Evolutionary conservation across 92 coral and sea anemone genomes (phyloP).

Genomic region (Porites rus): DNA sequence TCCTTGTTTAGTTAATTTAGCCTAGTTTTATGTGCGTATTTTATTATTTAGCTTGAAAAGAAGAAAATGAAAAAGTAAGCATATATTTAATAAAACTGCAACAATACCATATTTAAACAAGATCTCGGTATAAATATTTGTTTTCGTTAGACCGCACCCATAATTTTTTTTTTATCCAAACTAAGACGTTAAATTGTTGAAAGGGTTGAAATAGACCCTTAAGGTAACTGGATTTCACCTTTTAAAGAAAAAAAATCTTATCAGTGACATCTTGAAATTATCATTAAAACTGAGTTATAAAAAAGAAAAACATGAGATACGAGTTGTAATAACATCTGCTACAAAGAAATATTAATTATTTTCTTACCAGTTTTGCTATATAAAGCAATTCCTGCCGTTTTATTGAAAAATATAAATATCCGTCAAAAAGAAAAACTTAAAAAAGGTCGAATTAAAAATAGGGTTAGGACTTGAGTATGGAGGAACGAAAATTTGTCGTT

Average conservation of each 20-base stretch:
- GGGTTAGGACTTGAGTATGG: too few species aligned
- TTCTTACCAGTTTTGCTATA: not conserved
- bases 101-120: not conserved
- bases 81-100: not conserved
- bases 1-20: constrained; percentile 1
- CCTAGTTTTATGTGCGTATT: not conserved
- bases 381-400: not conserved
- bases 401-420: not conserved
- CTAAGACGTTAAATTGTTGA: not conserved
- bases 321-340: not conserved
- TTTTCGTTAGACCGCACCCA: not conserved
- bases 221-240: not conserved
- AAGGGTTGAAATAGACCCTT: not conserved
- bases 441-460: not conserved
- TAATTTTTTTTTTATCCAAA: constrained; percentile 7
- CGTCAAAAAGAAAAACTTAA: not conserved
- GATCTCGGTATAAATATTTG: not conserved
- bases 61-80: not conserved
- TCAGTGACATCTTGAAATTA: too few species aligned
- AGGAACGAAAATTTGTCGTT: too few species aligned
- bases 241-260: not conserved
- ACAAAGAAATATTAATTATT: too few species aligned
- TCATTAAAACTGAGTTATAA: not conserved
- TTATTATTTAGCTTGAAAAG: not conserved
- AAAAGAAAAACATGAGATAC: not conserved